Evolutionary conservation across 2,888 invertebrate species (phyloP), one percentile per base, ranked within the genome.

Genomic region (Lycaena phlaeas): DNA sequence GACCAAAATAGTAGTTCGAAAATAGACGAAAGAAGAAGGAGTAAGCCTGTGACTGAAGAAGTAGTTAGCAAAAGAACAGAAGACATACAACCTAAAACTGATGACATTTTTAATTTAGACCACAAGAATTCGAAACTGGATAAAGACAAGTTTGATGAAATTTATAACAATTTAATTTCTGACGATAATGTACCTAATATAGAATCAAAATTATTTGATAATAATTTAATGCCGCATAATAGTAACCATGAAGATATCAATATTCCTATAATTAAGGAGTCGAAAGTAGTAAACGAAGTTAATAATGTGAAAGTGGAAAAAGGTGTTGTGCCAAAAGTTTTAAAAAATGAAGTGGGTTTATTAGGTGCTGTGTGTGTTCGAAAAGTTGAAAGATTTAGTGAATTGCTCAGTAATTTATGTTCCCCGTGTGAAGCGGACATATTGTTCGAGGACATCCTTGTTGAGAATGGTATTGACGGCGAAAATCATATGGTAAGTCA

Each of bases 381-480:
- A 44, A 81, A 76, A 81, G 84, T 84, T 61, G 81, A 81, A 67
- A 72, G 70, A 53, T 84, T 84, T 55, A 84, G 84, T 82, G 84
- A 84, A 63, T 65, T 84, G 65, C 76, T 84, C 46, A 82, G 78
- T 67, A 84, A 81, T 61, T 64, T 84, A 54, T 82, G 84, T 67
- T 79, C 82, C 3, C 82, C 84, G 3, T 68, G 74, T 49, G 84
- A 84, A 59, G 79, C 84, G 10, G 84, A 84, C 56, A 54, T 76
- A 42, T 55, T 84, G 50, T 84, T 84, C 49, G 82, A 84, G 57
- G 84, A 84, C 49, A 68, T 84, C 52, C 62, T 84, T 50, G 73
- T 71, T 40, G 81, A 77, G 49, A 81, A 76, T 53, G 82, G 78
- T 42, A 74, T 79, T 44, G 63, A 75, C 46, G 68, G 67, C 17